phyloP scores from a whole-genome alignment of 2,888 invertebrate genomes.

The Leptinotarsa rubiginosa region DNA sequence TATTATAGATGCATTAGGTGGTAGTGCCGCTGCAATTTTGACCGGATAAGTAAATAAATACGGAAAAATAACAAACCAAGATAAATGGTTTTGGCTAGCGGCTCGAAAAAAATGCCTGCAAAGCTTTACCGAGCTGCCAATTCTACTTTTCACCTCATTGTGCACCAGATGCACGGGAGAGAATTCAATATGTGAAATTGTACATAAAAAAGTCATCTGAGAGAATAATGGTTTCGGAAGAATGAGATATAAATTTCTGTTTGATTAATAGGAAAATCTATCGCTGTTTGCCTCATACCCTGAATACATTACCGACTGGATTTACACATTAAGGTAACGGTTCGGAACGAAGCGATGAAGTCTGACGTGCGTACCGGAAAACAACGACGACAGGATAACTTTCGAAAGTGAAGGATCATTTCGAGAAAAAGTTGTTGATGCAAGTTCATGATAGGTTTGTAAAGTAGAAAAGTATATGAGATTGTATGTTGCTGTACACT shows the following conservation, averaged over 20 bases:
- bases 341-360: conserved; percentile 29
- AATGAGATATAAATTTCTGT: conserved; percentile 33
- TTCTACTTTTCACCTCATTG: conserved; percentile 51
- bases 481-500: too few relatives aligned
- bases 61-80: conserved; percentile 63
- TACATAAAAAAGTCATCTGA: conserved; percentile 45
- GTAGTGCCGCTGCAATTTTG: conserved; percentile 57
- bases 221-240: conserved; percentile 35
- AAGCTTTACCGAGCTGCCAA: conserved; percentile 52
- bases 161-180: conserved; percentile 52
- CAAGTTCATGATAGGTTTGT: too few relatives aligned
- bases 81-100: conserved; percentile 60
- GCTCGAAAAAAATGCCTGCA: conserved; percentile 60
- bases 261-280: conserved; percentile 25
- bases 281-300: conserved; percentile 26
- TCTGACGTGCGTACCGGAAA: conserved; percentile 20
- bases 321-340: conserved; percentile 39
- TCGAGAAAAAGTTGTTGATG: not conserved
- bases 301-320: conserved; percentile 38
- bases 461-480: too few relatives aligned
- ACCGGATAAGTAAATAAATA: conserved; percentile 62
- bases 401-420: not conserved
- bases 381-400: conserved; percentile 9
- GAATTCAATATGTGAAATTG: conserved; percentile 53
- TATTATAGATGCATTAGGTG: conserved; percentile 63